Conservation (phyloP, 2,888 invertebrate species). For the Creontiades dilutus region DNA sequence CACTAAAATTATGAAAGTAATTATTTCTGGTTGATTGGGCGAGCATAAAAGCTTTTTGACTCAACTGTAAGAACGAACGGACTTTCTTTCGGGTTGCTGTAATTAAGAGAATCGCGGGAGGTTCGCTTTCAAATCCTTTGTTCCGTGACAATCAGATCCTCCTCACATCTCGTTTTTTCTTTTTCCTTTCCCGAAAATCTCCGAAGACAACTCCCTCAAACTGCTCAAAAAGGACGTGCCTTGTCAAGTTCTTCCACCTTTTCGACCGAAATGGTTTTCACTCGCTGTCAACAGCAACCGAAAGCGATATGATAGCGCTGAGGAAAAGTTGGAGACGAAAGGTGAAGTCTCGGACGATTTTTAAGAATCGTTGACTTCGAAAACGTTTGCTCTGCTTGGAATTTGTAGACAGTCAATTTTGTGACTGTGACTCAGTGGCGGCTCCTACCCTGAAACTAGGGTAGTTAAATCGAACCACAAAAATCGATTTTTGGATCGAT, state of each 20-base stretch:
- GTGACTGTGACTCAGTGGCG: too few relatives aligned
- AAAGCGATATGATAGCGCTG: background rate
- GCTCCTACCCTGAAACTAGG: too few relatives aligned
- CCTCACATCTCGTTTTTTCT: too few relatives aligned
- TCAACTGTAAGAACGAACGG: background rate
- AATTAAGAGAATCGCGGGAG: background rate
- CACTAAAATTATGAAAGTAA: too few relatives aligned
- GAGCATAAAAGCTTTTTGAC: too few relatives aligned
- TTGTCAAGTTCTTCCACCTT: background rate
- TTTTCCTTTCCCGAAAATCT: background rate
- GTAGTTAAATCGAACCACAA: too few relatives aligned
- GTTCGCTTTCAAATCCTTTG: slow-evolving; percentile 10
- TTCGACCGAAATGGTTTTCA: background rate
- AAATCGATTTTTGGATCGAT: too few relatives aligned
- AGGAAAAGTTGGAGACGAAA: background rate
- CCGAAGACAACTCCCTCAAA: background rate
- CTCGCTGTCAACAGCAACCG: background rate
- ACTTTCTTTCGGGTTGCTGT: background rate
- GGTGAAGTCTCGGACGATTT: background rate
- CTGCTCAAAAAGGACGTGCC: background rate
- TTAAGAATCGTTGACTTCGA: too few relatives aligned
- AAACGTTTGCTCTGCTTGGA: too few relatives aligned
- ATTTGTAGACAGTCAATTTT: too few relatives aligned
- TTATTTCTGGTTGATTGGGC: too few relatives aligned
- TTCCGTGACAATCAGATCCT: slow-evolving; percentile 5